Evolutionary conservation across 1,140 invertebrate species (phyloP).

Genomic region (Harpegnathos saltator): DNA sequence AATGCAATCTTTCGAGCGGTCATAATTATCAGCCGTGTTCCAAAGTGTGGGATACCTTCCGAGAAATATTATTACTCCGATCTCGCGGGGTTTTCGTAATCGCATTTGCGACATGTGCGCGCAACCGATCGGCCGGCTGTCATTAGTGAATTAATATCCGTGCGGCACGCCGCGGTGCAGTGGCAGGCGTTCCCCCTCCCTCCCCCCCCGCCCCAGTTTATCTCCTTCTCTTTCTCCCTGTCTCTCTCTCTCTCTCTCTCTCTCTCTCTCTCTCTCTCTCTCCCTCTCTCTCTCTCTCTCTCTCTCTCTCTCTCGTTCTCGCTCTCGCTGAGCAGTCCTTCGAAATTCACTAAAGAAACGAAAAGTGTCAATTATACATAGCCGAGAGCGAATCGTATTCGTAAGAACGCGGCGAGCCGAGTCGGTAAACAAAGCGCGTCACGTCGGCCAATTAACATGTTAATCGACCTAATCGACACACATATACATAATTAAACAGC

Average conservation of each 20-base stretch:
- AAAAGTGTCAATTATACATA: too few relatives aligned
- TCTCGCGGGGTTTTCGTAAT: slow-evolving; percentile 49
- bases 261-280: too few relatives aligned
- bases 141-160: slow-evolving; percentile 19
- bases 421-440: neutral
- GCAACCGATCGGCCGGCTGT: slow-evolving; percentile 33
- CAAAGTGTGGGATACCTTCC: slow-evolving; percentile 59
- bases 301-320: too few relatives aligned
- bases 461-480: slow-evolving; percentile 5
- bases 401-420: neutral
- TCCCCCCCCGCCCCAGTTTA: too few relatives aligned
- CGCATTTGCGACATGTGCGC: slow-evolving; percentile 31
- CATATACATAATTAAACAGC: slow-evolving; percentile 14
- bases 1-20: slow-evolving; percentile 52
- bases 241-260: too few relatives aligned
- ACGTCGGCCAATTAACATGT: neutral
- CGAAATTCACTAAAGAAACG: neutral
- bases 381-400: neutral
- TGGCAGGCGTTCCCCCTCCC: too few relatives aligned
- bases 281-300: too few relatives aligned
- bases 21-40: slow-evolving; percentile 51
- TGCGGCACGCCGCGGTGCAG: too few relatives aligned
- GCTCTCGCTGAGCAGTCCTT: slow-evolving; percentile 18
- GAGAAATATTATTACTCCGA: slow-evolving; percentile 56
- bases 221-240: too few relatives aligned